Evolutionary conservation across 2,113 vertebrate species (phyloP).

Genomic region (Festucalex cinctus): DNA sequence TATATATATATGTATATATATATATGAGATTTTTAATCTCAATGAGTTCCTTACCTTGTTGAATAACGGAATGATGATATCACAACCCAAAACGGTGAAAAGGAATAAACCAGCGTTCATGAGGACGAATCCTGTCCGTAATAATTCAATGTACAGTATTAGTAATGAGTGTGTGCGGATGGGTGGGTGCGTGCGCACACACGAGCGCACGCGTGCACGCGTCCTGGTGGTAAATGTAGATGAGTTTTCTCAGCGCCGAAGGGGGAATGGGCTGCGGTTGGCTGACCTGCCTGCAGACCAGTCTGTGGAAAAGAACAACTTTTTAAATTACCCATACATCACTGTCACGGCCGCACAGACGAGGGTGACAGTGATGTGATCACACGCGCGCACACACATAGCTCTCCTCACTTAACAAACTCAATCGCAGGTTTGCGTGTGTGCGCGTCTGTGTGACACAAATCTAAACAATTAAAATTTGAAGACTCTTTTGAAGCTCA

Average conservation of each 20-base stretch:
- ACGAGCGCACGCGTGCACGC: background rate
- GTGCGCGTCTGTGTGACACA: background rate
- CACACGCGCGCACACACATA: slow-evolving; percentile 26
- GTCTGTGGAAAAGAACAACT: slow-evolving; percentile 75
- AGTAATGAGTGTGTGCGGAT: background rate
- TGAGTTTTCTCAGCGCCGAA: slow-evolving; percentile 63
- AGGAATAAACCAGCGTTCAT: too few relatives aligned
- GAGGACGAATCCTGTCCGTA: background rate
- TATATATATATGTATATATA: too few relatives aligned
- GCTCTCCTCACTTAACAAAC: slow-evolving; percentile 13
- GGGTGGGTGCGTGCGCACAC: background rate
- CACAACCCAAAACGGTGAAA: too few relatives aligned
- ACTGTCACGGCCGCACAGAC: slow-evolving; percentile 68
- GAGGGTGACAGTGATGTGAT: slow-evolving; percentile 48
- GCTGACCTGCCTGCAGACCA: slow-evolving; percentile 67
- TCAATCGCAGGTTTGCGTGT: slow-evolving; percentile 18
- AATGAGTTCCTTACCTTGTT: too few relatives aligned
- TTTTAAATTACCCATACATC: slow-evolving; percentile 79
- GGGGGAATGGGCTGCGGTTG: slow-evolving; percentile 66
- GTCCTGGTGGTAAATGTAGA: slow-evolving; percentile 62
- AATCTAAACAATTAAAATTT: slow-evolving; percentile 8
- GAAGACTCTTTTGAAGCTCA: background rate
- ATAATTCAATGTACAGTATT: background rate
- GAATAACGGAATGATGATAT: too few relatives aligned
- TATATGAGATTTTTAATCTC: too few relatives aligned